phyloP scores from a whole-genome alignment of 1,140 invertebrate genomes.

The Bombyx mori region DNA sequence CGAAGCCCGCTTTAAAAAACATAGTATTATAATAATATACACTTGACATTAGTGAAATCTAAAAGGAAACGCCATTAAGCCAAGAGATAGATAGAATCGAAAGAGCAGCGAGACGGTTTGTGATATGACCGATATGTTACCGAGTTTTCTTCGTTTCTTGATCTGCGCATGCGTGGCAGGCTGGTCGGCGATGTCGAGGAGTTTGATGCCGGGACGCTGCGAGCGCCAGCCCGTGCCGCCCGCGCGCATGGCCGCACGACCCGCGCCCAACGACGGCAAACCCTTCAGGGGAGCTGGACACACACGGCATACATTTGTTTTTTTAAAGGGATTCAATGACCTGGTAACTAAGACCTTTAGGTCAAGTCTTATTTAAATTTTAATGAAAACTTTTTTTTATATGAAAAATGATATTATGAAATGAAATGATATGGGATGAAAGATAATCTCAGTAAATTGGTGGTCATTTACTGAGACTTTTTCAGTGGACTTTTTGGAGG shows the following conservation, averaged over 20 bases:
- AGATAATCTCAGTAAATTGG: too few species aligned
- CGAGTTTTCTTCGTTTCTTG: slow-evolving; percentile 71
- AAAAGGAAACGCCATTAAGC: neutral
- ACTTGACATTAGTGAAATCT: too few species aligned
- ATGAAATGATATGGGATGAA: too few species aligned
- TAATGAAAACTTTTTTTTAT: too few species aligned
- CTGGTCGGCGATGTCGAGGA: slow-evolving; percentile 94
- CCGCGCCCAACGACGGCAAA: slow-evolving; percentile 85
- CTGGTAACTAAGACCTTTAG: too few species aligned
- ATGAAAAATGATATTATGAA: too few species aligned
- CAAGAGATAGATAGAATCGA: too few species aligned
- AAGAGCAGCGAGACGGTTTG: too few species aligned
- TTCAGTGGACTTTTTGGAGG: too few species aligned
- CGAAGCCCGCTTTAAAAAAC: neutral
- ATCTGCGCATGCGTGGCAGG: slow-evolving; percentile 76
- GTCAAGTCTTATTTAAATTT: too few species aligned
- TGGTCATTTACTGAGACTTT: too few species aligned
- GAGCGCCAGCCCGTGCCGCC: slow-evolving; percentile 43
- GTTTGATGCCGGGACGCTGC: slow-evolving; percentile 82
- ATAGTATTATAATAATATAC: neutral
- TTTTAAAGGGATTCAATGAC: too few species aligned
- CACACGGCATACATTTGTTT: neutral
- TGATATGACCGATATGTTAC: slow-evolving; percentile 22
- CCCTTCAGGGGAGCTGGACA: slow-evolving; percentile 88
- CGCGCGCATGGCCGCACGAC: slow-evolving; percentile 66